A percentile compares a stretch with the other conserved stretches of the same genome.
Evolutionary conservation across 2,113 vertebrate species (phyloP).

Genomic region (Paramisgurnus dabryanus): DNA sequence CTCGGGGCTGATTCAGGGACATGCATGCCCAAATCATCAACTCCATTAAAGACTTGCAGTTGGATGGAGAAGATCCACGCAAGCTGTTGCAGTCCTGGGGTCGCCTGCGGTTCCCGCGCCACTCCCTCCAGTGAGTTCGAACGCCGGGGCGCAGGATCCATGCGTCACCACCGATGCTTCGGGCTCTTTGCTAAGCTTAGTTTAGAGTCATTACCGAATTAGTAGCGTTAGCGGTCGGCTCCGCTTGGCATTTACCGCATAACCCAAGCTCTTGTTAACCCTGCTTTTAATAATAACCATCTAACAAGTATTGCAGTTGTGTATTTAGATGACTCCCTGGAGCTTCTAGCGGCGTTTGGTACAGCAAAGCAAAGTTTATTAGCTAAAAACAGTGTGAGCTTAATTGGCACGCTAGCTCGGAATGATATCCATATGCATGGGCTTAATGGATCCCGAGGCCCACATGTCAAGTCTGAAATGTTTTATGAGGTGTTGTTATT

Average conservation of each 20-base stretch:
- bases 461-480: conserved; percentile 4
- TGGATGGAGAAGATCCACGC: conserved; percentile 92
- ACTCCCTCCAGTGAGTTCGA: conserved; percentile 90
- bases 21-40: conserved; percentile 97
- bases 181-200: conserved; percentile 17
- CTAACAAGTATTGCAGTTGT: conserved; percentile 39
- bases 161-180: conserved; percentile 7
- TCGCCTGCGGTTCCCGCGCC: conserved; percentile 84
- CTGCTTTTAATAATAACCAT: conserved; percentile 34
- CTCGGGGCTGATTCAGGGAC: conserved; percentile 76
- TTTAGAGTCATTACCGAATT: background rate
- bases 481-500: conserved; percentile 10
- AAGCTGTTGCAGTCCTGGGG: conserved; percentile 90
- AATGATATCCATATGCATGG: conserved; percentile 33
- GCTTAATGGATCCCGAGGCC: background rate
- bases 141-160: conserved; percentile 36
- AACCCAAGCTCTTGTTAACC: conserved; percentile 15
- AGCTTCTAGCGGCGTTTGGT: background rate
- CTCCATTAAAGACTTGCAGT: conserved; percentile 93
- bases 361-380: conserved; percentile 31
- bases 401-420: conserved; percentile 11
- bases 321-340: conserved; percentile 6
- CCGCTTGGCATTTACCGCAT: background rate
- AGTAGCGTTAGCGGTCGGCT: background rate
- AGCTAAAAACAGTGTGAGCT: conserved; percentile 32